Evolutionary conservation across 2,797 vertebrate genomes (phyloP), one percentile per base, ranked within the genome.

Genomic region (Hapalemur alaotrensis): DNA sequence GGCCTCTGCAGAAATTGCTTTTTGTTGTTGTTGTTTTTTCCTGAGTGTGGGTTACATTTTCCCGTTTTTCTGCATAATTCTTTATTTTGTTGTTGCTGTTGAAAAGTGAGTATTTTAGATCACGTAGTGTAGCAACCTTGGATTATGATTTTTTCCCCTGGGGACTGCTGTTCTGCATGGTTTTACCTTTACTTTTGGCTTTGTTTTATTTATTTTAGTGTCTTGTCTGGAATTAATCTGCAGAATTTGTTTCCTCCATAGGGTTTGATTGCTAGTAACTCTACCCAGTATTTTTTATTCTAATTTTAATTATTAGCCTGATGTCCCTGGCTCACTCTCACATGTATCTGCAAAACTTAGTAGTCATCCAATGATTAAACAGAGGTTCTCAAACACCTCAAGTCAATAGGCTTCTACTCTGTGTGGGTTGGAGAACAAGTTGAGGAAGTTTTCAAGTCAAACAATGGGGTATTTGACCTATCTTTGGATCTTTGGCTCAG

Each of bases 21-120:
- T 25, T 78, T 52, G 41, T 52, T 61, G 22, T 95, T 90, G 4
- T 78, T n/a, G 18, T 20, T 69, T 38, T 4, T 79, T 70, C 52
- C 22, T 41, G 15, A 59, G 0, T 50, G 3, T 78, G 28, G 1
- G 7, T 73, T 41, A 80, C 0, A n/a, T 7, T 25, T 59, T 81
- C 15, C 32, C 41, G 4, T 35, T 75, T 54, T 35, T 89, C 72
- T 96, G 12, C 4, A 75, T 70, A 3, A 8, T 20, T 72, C 43
- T 70, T 89, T 54, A 59, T 80, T 61, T 76, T 78, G 0, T 94
- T 72, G 70, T 54, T 76, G 61, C 43, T 75, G 14, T 65, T 84
- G 38, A 93, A 69, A 95, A 89, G 18, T 80, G 13, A 5, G 1
- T 61, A 70, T 90, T 89, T 93, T 93, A 78, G 46, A 85, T 89